Conservation (phyloP, 2,888 invertebrate species). For the Agrotis segetum region DNA sequence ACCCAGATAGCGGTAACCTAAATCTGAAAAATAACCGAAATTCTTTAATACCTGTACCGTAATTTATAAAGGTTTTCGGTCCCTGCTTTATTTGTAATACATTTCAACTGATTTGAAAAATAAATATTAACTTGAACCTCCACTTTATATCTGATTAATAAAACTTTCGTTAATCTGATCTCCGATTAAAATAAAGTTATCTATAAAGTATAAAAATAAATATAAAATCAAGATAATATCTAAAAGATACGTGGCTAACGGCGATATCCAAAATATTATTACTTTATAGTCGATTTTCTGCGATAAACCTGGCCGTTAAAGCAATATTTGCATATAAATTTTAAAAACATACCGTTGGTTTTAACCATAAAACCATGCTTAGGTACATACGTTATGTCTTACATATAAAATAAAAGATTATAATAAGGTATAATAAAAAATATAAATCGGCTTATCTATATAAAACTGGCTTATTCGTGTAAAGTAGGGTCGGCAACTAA, state of each 20-base stretch:
- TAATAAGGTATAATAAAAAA: slow-evolving; percentile 87
- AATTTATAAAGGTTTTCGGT: too few species aligned
- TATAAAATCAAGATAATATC: slow-evolving; percentile 66
- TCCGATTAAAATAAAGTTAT: slow-evolving; percentile 40
- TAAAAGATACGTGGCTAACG: slow-evolving; percentile 60
- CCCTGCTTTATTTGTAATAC: not conserved
- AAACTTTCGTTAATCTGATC: slow-evolving; percentile 40
- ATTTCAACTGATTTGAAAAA: slow-evolving; percentile 9
- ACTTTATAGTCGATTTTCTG: slow-evolving; percentile 71
- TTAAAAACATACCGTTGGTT: slow-evolving; percentile 77
- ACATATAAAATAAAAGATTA: slow-evolving; percentile 83
- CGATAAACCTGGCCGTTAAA: slow-evolving; percentile 70
- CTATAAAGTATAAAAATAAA: slow-evolving; percentile 61
- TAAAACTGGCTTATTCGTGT: slow-evolving; percentile 88
- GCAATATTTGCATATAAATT: slow-evolving; percentile 76
- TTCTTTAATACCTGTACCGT: too few species aligned
- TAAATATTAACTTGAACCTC: slow-evolving; percentile 25
- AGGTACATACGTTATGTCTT: slow-evolving; percentile 78
- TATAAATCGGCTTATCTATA: slow-evolving; percentile 90
- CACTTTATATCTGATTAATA: slow-evolving; percentile 8
- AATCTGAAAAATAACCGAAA: too few species aligned
- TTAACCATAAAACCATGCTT: slow-evolving; percentile 80
- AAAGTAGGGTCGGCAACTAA: slow-evolving; percentile 77
- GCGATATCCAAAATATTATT: slow-evolving; percentile 73
- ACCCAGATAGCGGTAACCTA: too few species aligned